Conservation (phyloP, 2,113 vertebrate genomes). For the Cygnus buccinator region DNA sequence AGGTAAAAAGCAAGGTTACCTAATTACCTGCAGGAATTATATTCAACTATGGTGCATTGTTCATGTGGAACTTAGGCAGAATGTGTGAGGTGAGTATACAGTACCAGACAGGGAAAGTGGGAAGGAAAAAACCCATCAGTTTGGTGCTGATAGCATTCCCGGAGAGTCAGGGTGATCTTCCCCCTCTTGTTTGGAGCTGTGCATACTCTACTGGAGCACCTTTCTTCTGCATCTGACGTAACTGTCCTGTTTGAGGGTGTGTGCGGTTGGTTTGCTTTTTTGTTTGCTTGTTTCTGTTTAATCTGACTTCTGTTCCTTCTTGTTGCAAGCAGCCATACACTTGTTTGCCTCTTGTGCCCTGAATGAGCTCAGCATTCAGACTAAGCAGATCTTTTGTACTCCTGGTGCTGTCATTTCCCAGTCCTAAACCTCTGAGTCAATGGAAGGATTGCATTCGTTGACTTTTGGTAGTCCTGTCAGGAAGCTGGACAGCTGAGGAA, state of each 20-base stretch:
- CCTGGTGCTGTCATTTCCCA: not conserved
- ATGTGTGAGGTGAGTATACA: fast-evolving
- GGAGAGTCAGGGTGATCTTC: not conserved
- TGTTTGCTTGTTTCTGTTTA: not conserved
- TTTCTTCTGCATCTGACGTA: not conserved
- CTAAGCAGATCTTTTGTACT: not conserved
- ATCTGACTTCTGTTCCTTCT: not conserved
- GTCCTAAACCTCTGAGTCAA: not conserved
- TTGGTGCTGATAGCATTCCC: fast-evolving
- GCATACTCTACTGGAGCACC: not conserved
- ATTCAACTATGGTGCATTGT: not conserved
- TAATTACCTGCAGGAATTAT: not conserved
- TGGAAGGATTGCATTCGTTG: not conserved
- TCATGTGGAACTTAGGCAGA: not conserved
- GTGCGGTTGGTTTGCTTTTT: not conserved
- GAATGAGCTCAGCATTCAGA: not conserved
- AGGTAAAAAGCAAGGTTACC: not conserved
- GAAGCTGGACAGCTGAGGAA: not conserved
- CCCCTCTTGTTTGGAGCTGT: not conserved
- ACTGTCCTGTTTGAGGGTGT: fast-evolving
- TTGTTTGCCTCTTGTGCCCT: not conserved
- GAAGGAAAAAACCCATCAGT: not conserved
- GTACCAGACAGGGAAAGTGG: not conserved
- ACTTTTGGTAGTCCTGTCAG: not conserved
- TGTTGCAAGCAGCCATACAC: not conserved